Percentiles rank a stretch among this genome's conserved stretches.
Conservation (phyloP, 2,888 invertebrate species). For the Tiliacea citrago region DNA sequence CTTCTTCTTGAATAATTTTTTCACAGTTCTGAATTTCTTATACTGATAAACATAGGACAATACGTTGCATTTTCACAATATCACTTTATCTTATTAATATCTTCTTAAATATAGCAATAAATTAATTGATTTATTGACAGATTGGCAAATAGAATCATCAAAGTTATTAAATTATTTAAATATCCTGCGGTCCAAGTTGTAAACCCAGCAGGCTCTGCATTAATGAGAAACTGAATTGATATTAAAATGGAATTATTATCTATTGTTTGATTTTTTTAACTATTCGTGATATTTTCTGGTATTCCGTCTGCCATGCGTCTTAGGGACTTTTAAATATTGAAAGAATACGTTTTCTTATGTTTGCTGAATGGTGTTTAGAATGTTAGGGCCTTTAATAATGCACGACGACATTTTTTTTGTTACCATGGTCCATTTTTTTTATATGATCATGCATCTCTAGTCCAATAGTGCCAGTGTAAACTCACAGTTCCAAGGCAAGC, state of each 20-base stretch:
- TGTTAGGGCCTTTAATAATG: neutral
- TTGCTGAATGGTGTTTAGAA: neutral
- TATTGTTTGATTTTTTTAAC: conserved; percentile 4
- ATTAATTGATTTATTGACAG: conserved; percentile 47
- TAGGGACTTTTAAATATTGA: neutral
- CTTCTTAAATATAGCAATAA: conserved; percentile 25
- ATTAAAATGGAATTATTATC: neutral
- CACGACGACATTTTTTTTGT: neutral
- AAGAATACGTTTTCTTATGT: neutral
- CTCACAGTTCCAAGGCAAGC: neutral
- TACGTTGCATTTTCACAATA: neutral
- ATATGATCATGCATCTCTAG: neutral
- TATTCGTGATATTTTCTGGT: neutral
- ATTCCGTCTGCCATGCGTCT: neutral
- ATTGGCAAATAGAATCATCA: conserved; percentile 38
- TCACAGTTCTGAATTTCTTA: neutral
- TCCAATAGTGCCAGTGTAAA: neutral
- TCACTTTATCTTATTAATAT: neutral
- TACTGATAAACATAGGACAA: neutral
- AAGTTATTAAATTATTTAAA: conserved; percentile 43
- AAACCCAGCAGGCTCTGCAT: conserved; percentile 42
- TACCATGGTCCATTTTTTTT: neutral
- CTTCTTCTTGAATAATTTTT: too few relatives aligned
- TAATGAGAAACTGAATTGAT: conserved; percentile 18
- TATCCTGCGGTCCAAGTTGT: neutral